Evolutionary conservation across 2,797 vertebrate genomes (phyloP).

Genomic region (Amblyraja radiata): DNA sequence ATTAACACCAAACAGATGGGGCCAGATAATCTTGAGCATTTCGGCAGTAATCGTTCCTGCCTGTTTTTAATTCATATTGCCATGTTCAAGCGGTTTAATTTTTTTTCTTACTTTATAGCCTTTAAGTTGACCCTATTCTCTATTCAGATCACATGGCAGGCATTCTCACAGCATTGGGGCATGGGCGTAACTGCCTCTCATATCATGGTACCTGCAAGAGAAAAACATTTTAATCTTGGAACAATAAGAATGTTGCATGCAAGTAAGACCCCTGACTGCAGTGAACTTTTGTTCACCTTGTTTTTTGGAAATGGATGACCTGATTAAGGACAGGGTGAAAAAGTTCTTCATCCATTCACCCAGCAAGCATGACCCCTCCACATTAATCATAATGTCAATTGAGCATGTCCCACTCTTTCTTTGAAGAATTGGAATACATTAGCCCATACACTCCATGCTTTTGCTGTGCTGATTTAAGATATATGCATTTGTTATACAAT

Average conservation of each 20-base stretch:
- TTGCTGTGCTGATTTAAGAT: background rate
- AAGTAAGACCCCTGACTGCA: background rate
- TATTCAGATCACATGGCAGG: background rate
- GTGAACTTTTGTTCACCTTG: slow-evolving; percentile 23
- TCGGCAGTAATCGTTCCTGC: background rate
- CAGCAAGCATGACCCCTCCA: background rate
- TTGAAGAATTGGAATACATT: slow-evolving; percentile 6
- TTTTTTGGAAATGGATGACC: background rate
- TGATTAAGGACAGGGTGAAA: slow-evolving; percentile 24
- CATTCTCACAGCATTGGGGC: background rate
- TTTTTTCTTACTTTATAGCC: background rate
- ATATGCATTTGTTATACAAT: background rate
- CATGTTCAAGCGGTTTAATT: background rate
- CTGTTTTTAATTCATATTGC: slow-evolving; percentile 26
- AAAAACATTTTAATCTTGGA: background rate
- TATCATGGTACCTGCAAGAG: background rate
- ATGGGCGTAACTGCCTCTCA: background rate
- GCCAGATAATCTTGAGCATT: background rate
- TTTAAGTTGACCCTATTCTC: background rate
- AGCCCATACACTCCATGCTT: background rate
- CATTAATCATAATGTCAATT: slow-evolving; percentile 33
- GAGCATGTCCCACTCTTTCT: background rate
- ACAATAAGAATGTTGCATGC: background rate
- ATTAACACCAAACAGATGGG: background rate
- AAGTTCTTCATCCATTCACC: background rate